Conservation (phyloP, 2,797 vertebrate genomes). For the Microctenopoma steveboyesi region DNA sequence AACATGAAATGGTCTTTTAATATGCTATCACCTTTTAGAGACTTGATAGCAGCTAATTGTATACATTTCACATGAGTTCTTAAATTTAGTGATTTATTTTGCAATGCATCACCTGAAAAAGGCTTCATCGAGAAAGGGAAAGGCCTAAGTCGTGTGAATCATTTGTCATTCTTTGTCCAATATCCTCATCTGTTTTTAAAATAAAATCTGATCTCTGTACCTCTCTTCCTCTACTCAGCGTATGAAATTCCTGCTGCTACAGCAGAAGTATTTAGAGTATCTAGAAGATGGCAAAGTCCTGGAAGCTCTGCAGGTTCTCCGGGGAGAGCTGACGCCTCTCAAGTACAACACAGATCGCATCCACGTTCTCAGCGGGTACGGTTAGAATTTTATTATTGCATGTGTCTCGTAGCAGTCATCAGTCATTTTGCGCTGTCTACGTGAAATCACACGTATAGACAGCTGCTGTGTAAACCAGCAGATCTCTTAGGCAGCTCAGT, state of each 20-base stretch:
- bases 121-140: neutral
- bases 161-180: neutral
- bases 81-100: neutral
- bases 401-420: conserved; percentile 15
- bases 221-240: conserved; percentile 79
- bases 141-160: conserved; percentile 4
- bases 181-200: neutral
- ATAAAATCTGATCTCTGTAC: conserved; percentile 2
- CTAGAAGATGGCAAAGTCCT: conserved; percentile 99
- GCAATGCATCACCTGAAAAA: neutral
- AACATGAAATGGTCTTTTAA: neutral
- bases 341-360: conserved; percentile 99
- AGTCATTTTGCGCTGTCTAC: neutral
- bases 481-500: conserved; percentile 14
- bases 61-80: neutral
- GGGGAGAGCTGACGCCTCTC: conserved; percentile 96
- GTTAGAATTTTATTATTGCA: conserved; percentile 17
- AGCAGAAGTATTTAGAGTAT: conserved; percentile 99
- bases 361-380: conserved; percentile 97
- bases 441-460: conserved; percentile 17
- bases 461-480: neutral
- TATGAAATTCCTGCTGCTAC: conserved; percentile 99
- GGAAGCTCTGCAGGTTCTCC: conserved; percentile 97
- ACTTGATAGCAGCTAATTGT: conserved; percentile 2
- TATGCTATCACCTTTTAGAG: neutral